A percentile compares a stretch with the other conserved stretches of the same genome.
Evolutionary conservation across 2,797 vertebrate species (phyloP).

Genomic region (Poecilia picta): DNA sequence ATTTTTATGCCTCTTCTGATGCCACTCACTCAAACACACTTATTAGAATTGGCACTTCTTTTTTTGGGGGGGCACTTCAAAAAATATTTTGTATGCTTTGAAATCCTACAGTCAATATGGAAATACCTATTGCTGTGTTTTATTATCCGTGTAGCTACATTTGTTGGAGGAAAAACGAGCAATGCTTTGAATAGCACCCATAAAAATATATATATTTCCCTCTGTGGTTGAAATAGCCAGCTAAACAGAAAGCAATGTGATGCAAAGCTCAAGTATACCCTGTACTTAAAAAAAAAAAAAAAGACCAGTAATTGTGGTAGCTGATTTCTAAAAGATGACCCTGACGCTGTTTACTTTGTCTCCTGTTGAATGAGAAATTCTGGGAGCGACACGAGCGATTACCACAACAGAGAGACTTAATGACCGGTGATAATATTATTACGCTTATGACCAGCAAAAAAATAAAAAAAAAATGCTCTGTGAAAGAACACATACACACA

Average conservation of each 20-base stretch:
- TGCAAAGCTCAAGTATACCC: constrained; percentile 56
- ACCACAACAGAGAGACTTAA: constrained; percentile 35
- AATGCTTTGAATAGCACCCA: too few relatives aligned
- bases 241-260: constrained; percentile 41
- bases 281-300: constrained; percentile 51
- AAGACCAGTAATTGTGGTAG: constrained; percentile 64
- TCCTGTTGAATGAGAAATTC: constrained; percentile 46
- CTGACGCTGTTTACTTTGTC: constrained; percentile 57
- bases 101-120: not conserved
- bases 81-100: not conserved
- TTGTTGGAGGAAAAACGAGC: not conserved
- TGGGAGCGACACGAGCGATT: constrained; percentile 29
- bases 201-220: constrained; percentile 55
- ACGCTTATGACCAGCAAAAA: constrained; percentile 28
- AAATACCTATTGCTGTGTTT: not conserved
- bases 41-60: not conserved
- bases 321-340: constrained; percentile 71
- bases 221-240: constrained; percentile 48
- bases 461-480: not conserved
- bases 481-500: not conserved
- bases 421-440: constrained; percentile 39
- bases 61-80: not conserved
- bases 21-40: not conserved
- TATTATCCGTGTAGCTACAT: not conserved
- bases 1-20: not conserved